phyloP scores from a whole-genome alignment of 2,888 invertebrate species.

The Plutella xylostella region DNA sequence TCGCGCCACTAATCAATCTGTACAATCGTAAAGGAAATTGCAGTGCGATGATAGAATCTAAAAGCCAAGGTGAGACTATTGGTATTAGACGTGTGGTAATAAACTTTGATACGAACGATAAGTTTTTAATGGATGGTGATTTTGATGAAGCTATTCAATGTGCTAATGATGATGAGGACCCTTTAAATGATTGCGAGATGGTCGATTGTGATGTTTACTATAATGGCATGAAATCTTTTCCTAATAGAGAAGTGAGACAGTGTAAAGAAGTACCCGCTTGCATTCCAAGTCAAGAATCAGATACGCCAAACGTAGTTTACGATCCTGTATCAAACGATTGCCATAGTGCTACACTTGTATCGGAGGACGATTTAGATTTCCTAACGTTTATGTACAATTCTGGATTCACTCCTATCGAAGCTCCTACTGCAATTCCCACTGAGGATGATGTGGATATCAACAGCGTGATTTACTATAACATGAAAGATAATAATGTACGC shows the following conservation, averaged over 20 bases:
- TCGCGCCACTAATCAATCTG: constrained; percentile 40
- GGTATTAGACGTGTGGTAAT: constrained; percentile 38
- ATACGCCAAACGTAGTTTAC: constrained; percentile 28
- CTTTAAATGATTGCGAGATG: constrained; percentile 41
- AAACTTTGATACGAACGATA: constrained; percentile 34
- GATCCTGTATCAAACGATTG: constrained; percentile 38
- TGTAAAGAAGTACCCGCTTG: constrained; percentile 34
- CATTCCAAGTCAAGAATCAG: constrained; percentile 22
- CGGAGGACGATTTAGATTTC: constrained; percentile 32
- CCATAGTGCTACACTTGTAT: constrained; percentile 24
- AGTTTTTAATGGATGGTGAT: constrained; percentile 2
- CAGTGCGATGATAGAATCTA: constrained; percentile 36
- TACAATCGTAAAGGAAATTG: constrained; percentile 43
- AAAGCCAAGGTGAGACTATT: constrained; percentile 24
- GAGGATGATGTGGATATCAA: too few species aligned
- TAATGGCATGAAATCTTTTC: constrained; percentile 38
- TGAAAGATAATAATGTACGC: background rate
- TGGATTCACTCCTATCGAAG: too few species aligned
- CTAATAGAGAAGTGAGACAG: constrained; percentile 26
- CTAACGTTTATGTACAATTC: constrained; percentile 31
- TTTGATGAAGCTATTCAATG: constrained; percentile 27
- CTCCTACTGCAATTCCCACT: too few species aligned
- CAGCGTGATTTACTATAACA: too few species aligned
- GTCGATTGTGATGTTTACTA: constrained; percentile 48
- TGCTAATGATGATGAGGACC: constrained; percentile 37